These are phyloP conservation scores for Aldabrachelys gigantea DNA, from an alignment of 2,113 vertebrate genomes.

Conservation along the genomic window DNA sequence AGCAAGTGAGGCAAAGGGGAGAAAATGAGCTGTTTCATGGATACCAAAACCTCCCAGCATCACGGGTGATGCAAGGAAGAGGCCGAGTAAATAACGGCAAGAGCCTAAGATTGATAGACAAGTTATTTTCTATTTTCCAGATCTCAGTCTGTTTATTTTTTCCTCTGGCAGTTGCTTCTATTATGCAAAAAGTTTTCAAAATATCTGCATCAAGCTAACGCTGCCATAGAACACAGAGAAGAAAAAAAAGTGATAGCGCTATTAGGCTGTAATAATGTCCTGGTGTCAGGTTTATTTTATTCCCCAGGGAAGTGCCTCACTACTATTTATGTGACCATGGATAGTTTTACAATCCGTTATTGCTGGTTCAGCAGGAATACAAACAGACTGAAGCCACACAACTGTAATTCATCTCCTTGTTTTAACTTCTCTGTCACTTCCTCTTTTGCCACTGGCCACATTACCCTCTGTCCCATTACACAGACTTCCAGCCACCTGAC, in stretches of 20 bases:
- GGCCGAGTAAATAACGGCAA: not conserved
- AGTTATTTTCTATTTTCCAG: not conserved
- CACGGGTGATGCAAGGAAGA: not conserved
- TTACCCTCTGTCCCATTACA: too few species aligned
- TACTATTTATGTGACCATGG: not conserved
- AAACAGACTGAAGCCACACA: too few species aligned
- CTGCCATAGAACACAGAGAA: not conserved
- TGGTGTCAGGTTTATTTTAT: fast-evolving
- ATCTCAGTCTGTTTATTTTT: not conserved
- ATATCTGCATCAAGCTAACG: not conserved
- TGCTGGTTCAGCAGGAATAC: too few species aligned
- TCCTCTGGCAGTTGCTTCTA: not conserved
- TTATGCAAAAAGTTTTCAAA: not conserved
- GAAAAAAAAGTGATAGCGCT: not conserved
- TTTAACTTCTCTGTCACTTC: too few species aligned
- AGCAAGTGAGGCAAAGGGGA: slow-evolving; percentile 2
- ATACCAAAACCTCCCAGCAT: not conserved
- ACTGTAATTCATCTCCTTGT: too few species aligned
- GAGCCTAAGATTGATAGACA: not conserved
- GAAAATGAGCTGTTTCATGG: slow-evolving; percentile 44
- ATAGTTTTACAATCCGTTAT: fast-evolving
- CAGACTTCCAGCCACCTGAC: too few species aligned
- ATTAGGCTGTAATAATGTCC: not conserved
- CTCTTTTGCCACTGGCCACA: too few species aligned
- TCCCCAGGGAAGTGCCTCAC: fast-evolving